phyloP scores from a whole-genome alignment of 1,140 invertebrate genomes.

The Zeugodacus cucurbitae region DNA sequence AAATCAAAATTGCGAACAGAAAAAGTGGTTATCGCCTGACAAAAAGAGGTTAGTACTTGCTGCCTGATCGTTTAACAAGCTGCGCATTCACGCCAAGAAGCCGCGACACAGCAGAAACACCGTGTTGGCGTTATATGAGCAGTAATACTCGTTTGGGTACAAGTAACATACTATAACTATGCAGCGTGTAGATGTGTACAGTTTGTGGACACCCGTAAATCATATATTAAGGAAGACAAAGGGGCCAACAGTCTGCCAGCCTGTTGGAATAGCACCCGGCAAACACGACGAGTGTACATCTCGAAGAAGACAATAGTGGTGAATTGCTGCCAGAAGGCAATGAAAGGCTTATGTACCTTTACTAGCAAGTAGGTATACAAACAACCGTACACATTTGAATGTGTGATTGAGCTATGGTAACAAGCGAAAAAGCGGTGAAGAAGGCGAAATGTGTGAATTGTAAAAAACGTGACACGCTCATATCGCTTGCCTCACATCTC shows the following conservation, averaged over 20 bases:
- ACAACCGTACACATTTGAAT: not conserved
- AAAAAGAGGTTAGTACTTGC: not conserved
- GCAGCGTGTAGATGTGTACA: not conserved
- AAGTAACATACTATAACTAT: not conserved
- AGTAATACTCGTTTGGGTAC: not conserved
- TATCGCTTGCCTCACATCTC: slow-evolving; percentile 31
- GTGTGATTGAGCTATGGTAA: not conserved
- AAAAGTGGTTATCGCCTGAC: slow-evolving; percentile 6
- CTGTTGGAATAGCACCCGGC: not conserved
- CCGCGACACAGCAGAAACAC: not conserved
- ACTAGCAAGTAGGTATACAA: not conserved
- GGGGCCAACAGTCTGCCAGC: not conserved
- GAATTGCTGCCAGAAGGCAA: not conserved
- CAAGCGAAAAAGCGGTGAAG: not conserved
- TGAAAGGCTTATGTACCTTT: not conserved
- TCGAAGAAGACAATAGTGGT: slow-evolving; percentile 17
- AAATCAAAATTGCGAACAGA: not conserved
- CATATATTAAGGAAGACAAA: not conserved
- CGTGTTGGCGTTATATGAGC: not conserved
- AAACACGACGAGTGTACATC: not conserved
- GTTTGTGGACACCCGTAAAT: not conserved
- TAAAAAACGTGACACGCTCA: slow-evolving; percentile 38
- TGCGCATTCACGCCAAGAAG: slow-evolving; percentile 4
- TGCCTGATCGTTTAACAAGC: slow-evolving; percentile 31
- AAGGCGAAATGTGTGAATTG: slow-evolving; percentile 1